Conservation (phyloP, 92 coral and sea anemone species). For the Phenganax stokvisi region DNA sequence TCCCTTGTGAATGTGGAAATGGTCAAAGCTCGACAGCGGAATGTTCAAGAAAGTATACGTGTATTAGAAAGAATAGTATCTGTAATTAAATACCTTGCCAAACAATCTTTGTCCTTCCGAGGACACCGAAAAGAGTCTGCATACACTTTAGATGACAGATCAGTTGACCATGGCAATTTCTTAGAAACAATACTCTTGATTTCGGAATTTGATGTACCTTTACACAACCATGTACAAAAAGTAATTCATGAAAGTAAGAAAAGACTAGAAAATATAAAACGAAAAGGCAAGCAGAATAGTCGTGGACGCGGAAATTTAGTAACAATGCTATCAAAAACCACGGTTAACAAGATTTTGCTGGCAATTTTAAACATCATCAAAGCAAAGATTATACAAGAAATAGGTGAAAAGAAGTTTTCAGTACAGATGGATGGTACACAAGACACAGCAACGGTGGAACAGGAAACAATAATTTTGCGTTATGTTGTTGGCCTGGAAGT, state of each 20-base stretch:
- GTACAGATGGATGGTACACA: conserved; percentile 31
- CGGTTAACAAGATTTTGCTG: conserved; percentile 30
- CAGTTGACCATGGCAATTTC: conserved; percentile 31
- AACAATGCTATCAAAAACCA: conserved; percentile 26
- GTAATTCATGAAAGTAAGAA: conserved; percentile 10
- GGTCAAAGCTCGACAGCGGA: conserved; percentile 24
- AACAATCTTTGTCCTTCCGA: conserved; percentile 19
- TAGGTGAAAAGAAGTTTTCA: conserved; percentile 13
- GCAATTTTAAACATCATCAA: conserved; percentile 15
- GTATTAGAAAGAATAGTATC: conserved; percentile 26
- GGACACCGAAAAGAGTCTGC: conserved; percentile 30
- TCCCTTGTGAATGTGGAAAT: conserved; percentile 26
- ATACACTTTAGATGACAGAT: conserved; percentile 26
- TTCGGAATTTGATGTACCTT: conserved; percentile 15
- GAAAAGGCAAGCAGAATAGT: conserved; percentile 15
- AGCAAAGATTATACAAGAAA: conserved; percentile 20
- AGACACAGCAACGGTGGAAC: conserved; percentile 25
- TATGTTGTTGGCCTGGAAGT: conserved; percentile 24
- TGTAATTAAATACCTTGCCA: conserved; percentile 25
- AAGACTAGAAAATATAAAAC: conserved; percentile 15
- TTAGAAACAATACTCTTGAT: conserved; percentile 23
- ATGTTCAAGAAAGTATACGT: conserved; percentile 14
- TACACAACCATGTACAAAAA: conserved; percentile 11
- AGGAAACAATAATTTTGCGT: conserved; percentile 28
- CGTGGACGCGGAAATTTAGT: conserved; percentile 20